Percentiles rank a stretch among this genome's conserved stretches.
Evolutionary conservation across 2,797 vertebrate genomes (phyloP).

Genomic region (Anabacerthia variegaticeps): DNA sequence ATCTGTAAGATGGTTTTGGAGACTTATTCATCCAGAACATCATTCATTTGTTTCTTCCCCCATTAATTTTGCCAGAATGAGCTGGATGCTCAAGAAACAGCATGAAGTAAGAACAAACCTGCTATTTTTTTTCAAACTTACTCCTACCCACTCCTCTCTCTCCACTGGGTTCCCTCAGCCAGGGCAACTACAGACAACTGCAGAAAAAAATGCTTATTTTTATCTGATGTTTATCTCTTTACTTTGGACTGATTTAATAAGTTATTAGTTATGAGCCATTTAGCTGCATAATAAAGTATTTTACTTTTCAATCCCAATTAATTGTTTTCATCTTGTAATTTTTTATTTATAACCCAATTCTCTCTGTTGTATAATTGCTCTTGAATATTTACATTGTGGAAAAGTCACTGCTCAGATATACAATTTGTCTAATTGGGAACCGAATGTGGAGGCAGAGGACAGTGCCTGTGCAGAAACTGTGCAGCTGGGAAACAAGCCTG

Average conservation of each 20-base stretch:
- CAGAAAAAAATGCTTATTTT: neutral
- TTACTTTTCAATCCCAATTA: neutral
- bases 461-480: neutral
- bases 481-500: neutral
- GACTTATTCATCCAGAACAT: neutral
- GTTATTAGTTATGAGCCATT: neutral
- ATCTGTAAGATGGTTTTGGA: neutral
- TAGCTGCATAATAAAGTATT: constrained; percentile 5
- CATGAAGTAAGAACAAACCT: neutral
- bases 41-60: neutral
- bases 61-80: neutral
- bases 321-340: neutral
- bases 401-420: neutral
- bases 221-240: neutral
- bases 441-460: neutral
- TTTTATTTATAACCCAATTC: neutral
- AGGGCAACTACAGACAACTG: neutral
- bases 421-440: neutral
- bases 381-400: neutral
- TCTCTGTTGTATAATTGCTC: neutral
- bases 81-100: neutral
- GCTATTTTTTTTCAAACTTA: neutral
- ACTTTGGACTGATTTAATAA: neutral
- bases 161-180: neutral
- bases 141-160: neutral